Base-by-base conservation (phyloP, 2,113 vertebrate species). In the Anhinga rufa region DNA sequence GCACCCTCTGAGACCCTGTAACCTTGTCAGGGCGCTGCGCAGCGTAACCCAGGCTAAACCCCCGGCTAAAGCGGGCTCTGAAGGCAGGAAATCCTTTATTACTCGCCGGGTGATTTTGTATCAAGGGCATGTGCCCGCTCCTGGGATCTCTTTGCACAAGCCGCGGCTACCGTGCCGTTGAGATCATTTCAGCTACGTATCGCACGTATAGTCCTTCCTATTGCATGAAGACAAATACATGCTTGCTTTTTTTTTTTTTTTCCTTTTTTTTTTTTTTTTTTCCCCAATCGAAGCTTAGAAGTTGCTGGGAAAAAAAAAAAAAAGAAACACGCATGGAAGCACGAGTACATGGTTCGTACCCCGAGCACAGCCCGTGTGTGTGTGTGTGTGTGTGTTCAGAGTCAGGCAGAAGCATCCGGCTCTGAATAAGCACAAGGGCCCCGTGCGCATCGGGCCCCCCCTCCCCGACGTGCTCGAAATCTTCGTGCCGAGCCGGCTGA, bases 91-190 rank as follows among this genome's bases (percentile, higher is more conserved):
- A 93, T 88, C 90, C 95, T 90, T 94, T 61, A 68, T 92, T 51
- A 40, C 87, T 76, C 1, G 10, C 86, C 5, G 46, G 65, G 40
- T 78, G 89, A 49, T 95, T 84, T 48, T 51, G 8, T 76, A 80
- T 34, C 92, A 75, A 95, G 96, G 96, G 90, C 93, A 94, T 91
- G 88, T 92, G 86, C 68, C 93, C 6, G 17, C 88, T 95, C 51
- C 90, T 4, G 86, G 92, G 48, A 92, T 90, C 24, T 44, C 54
- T 85, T 19, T 14, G 57, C 83, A 28, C 40, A 48, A 71, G 62
- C 71, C 0, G 8, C 62, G 3, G 86, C 71, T 40, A 38, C 66
- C 3, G 15, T 9, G 60, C 60, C 7, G 7, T 21, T 22, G 91
- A 81, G 94, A 69, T 90, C 44, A 29, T 72, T 48, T 55, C 79